These are phyloP conservation scores for Agrotis puta DNA, from an alignment of 2,888 invertebrate genomes.

Conservation along the genomic window DNA sequence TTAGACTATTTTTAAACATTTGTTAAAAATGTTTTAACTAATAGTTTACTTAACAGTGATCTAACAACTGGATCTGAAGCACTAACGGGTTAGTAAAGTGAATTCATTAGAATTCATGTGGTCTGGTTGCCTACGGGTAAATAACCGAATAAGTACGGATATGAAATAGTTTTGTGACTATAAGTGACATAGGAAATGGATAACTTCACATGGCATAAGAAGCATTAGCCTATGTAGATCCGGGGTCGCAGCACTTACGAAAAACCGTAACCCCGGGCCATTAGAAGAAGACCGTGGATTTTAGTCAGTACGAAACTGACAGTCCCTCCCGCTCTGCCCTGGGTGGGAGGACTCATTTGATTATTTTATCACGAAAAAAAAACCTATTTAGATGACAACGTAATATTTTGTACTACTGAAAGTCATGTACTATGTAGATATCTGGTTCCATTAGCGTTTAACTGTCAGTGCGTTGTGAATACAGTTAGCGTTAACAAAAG, in stretches of 20 bases:
- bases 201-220: slow-evolving; percentile 19
- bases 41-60: too few relatives aligned
- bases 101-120: not conserved
- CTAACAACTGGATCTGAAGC: too few relatives aligned
- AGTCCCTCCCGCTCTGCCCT: too few relatives aligned
- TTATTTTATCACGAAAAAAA: too few relatives aligned
- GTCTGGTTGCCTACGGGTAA: not conserved
- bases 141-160: not conserved
- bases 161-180: slow-evolving; percentile 3
- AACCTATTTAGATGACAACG: slow-evolving; percentile 22
- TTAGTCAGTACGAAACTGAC: too few relatives aligned
- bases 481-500: slow-evolving; percentile 49
- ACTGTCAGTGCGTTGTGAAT: slow-evolving; percentile 49
- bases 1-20: too few relatives aligned
- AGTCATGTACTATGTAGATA: slow-evolving; percentile 38
- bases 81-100: not conserved
- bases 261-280: too few relatives aligned
- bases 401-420: not conserved
- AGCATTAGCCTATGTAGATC: slow-evolving; percentile 24
- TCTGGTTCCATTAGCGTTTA: slow-evolving; percentile 65
- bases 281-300: too few relatives aligned
- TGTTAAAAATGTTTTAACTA: too few relatives aligned
- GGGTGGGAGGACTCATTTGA: too few relatives aligned
- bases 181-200: not conserved
- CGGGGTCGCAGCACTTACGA: too few relatives aligned